A percentile compares a stretch with the other conserved stretches of the same genome.
phyloP scores from a whole-genome alignment of 2,888 invertebrate genomes.

The Pterostichus madidus region DNA sequence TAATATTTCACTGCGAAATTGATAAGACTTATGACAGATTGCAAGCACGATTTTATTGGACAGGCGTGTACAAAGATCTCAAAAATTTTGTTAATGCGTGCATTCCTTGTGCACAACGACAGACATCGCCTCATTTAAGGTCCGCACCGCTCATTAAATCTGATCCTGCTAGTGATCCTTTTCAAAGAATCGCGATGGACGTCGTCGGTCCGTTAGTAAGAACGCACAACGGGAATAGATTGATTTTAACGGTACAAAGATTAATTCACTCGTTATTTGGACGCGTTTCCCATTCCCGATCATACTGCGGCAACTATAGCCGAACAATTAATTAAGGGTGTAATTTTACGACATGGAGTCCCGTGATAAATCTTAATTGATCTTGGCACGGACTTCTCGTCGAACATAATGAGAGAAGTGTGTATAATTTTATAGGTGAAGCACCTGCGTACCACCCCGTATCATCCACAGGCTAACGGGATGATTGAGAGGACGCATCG shows the following conservation, averaged over 20 bases:
- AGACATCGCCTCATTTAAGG: slow-evolving; percentile 34
- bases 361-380: slow-evolving; percentile 63
- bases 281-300: slow-evolving; percentile 69
- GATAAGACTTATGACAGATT: slow-evolving; percentile 68
- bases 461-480: slow-evolving; percentile 26
- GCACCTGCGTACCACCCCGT: slow-evolving; percentile 8
- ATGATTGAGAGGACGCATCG: too few relatives aligned
- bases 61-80: slow-evolving; percentile 65
- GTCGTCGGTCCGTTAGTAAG: too few relatives aligned
- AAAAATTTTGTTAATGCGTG: slow-evolving; percentile 67
- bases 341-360: slow-evolving; percentile 57
- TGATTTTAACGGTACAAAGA: slow-evolving; percentile 69
- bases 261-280: slow-evolving; percentile 68
- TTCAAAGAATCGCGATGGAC: slow-evolving; percentile 55
- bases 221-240: too few relatives aligned
- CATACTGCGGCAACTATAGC: slow-evolving; percentile 70
- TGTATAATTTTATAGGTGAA: slow-evolving; percentile 39
- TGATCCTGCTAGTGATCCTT: not conserved
- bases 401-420: slow-evolving; percentile 47
- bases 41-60: slow-evolving; percentile 68
- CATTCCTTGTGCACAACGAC: slow-evolving; percentile 67
- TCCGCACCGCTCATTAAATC: slow-evolving; percentile 38
- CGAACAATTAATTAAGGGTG: slow-evolving; percentile 17
- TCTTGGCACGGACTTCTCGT: slow-evolving; percentile 59
- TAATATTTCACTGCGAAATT: slow-evolving; percentile 59